phyloP scores from a whole-genome alignment of 2,797 vertebrate genomes.

The Octomys mimax region DNA sequence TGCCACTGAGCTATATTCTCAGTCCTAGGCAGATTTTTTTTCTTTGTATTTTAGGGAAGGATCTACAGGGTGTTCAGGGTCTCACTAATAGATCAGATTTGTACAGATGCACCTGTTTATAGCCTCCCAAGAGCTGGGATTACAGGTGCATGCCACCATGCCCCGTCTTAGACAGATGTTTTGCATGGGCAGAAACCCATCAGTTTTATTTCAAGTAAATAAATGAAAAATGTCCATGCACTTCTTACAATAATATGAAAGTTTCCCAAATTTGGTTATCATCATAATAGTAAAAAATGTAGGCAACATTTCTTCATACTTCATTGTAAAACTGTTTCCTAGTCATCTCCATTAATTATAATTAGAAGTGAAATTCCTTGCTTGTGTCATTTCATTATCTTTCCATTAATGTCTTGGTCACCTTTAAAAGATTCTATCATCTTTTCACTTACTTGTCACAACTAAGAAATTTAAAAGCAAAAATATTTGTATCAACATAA shows the following conservation, averaged over 20 bases:
- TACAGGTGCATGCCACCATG: no score
- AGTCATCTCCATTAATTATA: background rate
- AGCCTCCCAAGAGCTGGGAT: no score
- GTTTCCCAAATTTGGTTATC: background rate
- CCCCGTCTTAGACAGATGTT: no score
- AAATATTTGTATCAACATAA: background rate
- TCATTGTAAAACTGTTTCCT: background rate
- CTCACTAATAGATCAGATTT: no score
- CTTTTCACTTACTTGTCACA: conserved; percentile 1
- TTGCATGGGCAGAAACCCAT: no score
- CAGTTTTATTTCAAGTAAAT: background rate
- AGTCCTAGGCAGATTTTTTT: no score
- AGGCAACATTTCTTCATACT: background rate
- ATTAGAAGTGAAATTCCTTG: background rate
- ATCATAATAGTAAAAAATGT: background rate
- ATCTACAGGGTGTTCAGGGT: no score
- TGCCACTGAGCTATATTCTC: no score
- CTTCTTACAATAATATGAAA: background rate
- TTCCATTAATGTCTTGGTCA: conserved; percentile 11
- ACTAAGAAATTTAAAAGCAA: conserved; percentile 20
- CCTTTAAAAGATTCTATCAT: background rate
- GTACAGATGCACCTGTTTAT: no score
- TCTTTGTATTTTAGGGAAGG: no score
- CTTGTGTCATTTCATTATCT: background rate
- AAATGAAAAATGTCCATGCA: background rate